These are phyloP conservation scores for Lateolabrax maculatus DNA, from an alignment of 2,797 vertebrate species.

Conservation along the genomic window DNA sequence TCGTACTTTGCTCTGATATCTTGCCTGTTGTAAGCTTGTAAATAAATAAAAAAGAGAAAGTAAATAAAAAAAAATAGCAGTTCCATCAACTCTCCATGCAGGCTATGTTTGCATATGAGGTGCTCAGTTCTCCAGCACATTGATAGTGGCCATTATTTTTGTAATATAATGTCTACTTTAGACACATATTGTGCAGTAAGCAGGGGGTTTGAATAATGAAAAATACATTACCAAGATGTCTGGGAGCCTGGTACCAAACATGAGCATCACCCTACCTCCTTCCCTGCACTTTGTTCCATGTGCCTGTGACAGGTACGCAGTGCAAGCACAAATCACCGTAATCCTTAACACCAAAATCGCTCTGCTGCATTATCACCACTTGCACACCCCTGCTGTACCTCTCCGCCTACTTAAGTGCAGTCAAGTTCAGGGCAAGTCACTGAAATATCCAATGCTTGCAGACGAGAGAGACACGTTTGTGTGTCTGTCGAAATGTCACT, in stretches of 20 bases:
- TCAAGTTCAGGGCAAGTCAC: conserved; percentile 56
- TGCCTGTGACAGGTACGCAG: background rate
- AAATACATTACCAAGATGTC: too few relatives aligned
- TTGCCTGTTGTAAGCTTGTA: background rate
- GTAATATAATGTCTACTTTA: background rate
- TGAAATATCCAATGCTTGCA: conserved; percentile 56
- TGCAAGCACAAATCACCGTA: conserved; percentile 31
- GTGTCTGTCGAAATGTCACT: conserved; percentile 51
- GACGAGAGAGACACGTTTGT: conserved; percentile 28
- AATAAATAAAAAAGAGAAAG: background rate
- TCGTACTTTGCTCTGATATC: background rate
- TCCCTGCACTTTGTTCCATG: background rate
- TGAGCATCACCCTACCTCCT: background rate
- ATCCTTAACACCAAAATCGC: conserved; percentile 36
- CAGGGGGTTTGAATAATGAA: too few relatives aligned
- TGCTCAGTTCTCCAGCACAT: background rate
- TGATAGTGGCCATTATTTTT: background rate
- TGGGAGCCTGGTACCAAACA: background rate
- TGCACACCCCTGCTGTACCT: conserved; percentile 20
- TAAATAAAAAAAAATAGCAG: background rate
- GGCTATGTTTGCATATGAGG: background rate
- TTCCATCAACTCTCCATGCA: background rate
- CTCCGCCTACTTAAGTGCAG: conserved; percentile 40
- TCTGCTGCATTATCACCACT: conserved; percentile 27
- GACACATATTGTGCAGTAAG: background rate